Evolutionary conservation across 2,113 vertebrate genomes (phyloP).

Genomic region (Tretioscincus oriximinensis): DNA sequence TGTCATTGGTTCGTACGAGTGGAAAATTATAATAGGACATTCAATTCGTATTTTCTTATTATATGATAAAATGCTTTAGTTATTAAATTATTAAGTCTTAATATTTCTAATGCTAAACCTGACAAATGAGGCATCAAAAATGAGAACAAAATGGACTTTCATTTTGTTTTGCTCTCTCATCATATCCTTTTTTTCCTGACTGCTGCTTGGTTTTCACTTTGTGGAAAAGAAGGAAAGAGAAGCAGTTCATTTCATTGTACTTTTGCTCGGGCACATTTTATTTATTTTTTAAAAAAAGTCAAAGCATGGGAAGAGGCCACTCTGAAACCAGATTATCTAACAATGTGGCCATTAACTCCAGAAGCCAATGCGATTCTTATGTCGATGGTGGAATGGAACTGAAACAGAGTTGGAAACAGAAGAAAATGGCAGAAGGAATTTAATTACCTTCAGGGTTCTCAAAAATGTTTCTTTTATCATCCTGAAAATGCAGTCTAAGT

Average conservation of each 20-base stretch:
- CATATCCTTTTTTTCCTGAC: neutral
- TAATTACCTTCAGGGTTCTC: too few relatives aligned
- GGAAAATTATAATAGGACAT: neutral
- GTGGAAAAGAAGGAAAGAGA: constrained; percentile 13
- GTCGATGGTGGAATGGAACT: too few relatives aligned
- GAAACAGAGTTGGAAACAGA: too few relatives aligned
- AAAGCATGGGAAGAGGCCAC: neutral
- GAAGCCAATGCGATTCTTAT: too few relatives aligned
- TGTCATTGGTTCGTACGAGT: neutral
- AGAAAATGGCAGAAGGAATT: too few relatives aligned
- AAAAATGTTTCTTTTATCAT: too few relatives aligned
- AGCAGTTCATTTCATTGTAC: constrained; percentile 18
- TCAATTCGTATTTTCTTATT: neutral
- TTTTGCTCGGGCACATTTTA: neutral
- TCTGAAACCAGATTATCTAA: too few relatives aligned
- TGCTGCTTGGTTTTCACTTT: neutral
- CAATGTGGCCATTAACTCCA: too few relatives aligned
- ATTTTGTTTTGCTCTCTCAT: constrained; percentile 22
- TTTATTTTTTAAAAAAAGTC: too few relatives aligned
- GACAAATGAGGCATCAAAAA: constrained; percentile 29
- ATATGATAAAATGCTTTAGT: constrained; percentile 1
- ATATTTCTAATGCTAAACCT: neutral
- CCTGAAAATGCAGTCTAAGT: too few relatives aligned
- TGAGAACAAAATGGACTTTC: constrained; percentile 3
- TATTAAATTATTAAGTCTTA: constrained; percentile 25